Evolutionary conservation across 2,797 vertebrate genomes (phyloP).

Genomic region (Spinibarbus caldwelli): DNA sequence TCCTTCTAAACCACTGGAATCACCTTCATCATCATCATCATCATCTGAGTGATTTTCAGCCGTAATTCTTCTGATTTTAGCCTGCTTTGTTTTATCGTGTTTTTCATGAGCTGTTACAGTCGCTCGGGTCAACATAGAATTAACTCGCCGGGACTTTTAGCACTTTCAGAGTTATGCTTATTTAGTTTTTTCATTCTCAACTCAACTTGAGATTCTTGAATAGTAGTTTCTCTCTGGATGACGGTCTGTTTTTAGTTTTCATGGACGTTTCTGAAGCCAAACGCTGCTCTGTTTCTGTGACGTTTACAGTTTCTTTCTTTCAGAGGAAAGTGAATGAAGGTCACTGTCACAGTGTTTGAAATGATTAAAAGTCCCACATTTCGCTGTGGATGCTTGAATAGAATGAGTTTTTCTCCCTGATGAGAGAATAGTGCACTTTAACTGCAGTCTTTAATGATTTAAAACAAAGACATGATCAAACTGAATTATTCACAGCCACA

Average conservation of each 20-base stretch:
- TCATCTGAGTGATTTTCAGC: neutral
- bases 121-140: neutral
- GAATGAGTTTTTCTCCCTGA: neutral
- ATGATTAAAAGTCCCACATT: neutral
- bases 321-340: neutral
- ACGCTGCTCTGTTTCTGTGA: no score
- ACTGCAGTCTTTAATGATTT: neutral
- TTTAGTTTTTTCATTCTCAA: no score
- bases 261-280: neutral
- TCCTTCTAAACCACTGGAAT: conserved; percentile 82
- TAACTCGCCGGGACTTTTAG: neutral
- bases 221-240: neutral
- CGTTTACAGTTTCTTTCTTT: neutral
- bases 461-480: neutral
- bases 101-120: neutral
- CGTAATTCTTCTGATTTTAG: neutral
- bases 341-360: neutral
- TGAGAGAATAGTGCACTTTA: conserved; percentile 34
- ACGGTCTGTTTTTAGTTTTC: neutral
- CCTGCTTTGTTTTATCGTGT: neutral
- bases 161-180: neutral
- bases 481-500: neutral
- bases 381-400: neutral
- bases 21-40: neutral
- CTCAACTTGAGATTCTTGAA: neutral